These are phyloP conservation scores for Hydrozoanthus gracilis DNA, from an alignment of 92 coral and sea anemone species.

Conservation along the genomic window DNA sequence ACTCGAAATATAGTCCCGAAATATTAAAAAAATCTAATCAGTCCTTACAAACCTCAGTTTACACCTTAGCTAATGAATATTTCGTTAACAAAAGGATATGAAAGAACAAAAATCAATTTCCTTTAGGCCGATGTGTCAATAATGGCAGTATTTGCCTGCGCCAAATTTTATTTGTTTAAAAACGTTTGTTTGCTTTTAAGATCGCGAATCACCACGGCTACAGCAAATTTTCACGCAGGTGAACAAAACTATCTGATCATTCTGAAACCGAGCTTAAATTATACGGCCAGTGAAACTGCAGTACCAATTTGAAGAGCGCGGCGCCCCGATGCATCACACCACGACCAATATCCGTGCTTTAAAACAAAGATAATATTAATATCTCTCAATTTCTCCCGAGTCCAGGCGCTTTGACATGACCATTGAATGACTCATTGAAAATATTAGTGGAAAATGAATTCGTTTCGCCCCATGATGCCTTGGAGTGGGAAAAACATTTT, in stretches of 20 bases:
- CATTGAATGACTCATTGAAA: constrained; percentile 15
- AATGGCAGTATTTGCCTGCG: neutral
- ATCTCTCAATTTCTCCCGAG: neutral
- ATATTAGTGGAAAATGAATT: constrained; percentile 19
- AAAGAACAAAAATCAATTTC: constrained; percentile 31
- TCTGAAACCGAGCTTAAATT: constrained; percentile 11
- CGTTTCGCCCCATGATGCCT: constrained; percentile 18
- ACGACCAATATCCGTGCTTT: neutral
- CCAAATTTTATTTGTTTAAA: constrained; percentile 26
- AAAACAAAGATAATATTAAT: neutral
- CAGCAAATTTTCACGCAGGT: constrained; percentile 44
- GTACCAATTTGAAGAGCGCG: neutral
- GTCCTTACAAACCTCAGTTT: neutral
- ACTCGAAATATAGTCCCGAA: neutral
- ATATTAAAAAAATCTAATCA: neutral
- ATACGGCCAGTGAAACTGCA: neutral
- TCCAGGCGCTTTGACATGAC: constrained; percentile 4
- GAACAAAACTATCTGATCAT: constrained; percentile 43
- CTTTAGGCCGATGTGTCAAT: constrained; percentile 14
- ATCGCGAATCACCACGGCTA: constrained; percentile 19
- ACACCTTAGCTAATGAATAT: neutral
- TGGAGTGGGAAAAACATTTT: neutral
- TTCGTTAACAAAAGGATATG: constrained; percentile 33
- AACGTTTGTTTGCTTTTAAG: constrained; percentile 24
- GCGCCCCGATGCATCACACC: neutral